Evolutionary conservation across 1,140 invertebrate genomes (phyloP).

Genomic region (Pentalonia nigronervosa): DNA sequence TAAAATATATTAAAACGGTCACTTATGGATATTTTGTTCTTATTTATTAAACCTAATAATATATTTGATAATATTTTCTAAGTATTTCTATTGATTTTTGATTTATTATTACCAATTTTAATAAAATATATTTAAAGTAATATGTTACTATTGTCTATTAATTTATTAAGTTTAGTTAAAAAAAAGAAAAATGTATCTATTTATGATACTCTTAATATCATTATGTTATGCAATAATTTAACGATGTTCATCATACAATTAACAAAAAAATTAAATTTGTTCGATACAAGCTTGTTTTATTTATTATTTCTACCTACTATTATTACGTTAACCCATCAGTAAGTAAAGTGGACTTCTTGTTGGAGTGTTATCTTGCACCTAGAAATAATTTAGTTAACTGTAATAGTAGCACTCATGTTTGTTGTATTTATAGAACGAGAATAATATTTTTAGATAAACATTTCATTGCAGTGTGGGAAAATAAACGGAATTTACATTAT

Average conservation of each 20-base stretch:
- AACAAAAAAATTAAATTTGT: neutral
- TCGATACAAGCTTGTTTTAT: neutral
- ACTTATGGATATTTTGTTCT: neutral
- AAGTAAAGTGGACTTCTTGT: neutral
- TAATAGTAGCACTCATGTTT: neutral
- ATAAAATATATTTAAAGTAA: neutral
- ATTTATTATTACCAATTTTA: neutral
- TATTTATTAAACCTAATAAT: neutral
- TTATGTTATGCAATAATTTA: neutral
- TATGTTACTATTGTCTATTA: neutral
- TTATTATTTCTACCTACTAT: neutral
- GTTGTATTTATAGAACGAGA: neutral
- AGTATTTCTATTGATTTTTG: neutral
- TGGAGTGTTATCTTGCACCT: neutral
- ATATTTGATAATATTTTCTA: neutral
- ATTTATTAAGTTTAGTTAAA: neutral
- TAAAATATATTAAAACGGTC: neutral
- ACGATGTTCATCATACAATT: neutral
- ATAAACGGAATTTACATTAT: neutral
- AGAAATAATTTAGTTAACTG: neutral
- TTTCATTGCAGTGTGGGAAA: neutral
- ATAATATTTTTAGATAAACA: neutral
- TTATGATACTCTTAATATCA: neutral
- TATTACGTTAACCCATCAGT: neutral
- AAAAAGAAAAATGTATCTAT: neutral